These are phyloP conservation scores for Coturnix japonica DNA, from an alignment of 2,113 vertebrate genomes.

Conservation along the genomic window DNA sequence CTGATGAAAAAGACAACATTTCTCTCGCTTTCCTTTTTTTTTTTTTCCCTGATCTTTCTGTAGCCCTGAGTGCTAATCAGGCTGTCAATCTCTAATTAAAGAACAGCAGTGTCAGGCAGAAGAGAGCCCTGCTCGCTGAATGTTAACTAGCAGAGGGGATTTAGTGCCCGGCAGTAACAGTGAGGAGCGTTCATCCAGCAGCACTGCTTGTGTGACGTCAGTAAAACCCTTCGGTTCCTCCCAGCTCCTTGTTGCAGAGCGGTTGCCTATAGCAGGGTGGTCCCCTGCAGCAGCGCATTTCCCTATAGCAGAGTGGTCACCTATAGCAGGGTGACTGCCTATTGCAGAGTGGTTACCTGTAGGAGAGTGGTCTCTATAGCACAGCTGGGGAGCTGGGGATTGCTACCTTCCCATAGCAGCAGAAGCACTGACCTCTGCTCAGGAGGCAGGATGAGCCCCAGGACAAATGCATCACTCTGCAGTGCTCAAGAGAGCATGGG, in stretches of 20 bases:
- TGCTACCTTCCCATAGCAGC: neutral
- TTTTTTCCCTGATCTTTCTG: slow-evolving; percentile 40
- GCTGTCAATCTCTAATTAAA: slow-evolving; percentile 73
- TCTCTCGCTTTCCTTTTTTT: slow-evolving; percentile 21
- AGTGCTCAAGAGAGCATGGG: neutral
- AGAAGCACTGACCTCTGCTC: neutral
- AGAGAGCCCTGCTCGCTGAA: neutral
- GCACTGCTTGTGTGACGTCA: rapidly evolving
- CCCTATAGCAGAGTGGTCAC: neutral
- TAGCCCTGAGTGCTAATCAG: slow-evolving; percentile 66
- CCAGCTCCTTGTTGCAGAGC: neutral
- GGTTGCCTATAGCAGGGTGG: too few species aligned
- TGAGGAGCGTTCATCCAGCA: neutral
- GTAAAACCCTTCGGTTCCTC: neutral
- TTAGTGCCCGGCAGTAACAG: neutral
- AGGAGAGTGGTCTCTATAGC: neutral
- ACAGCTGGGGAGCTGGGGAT: neutral
- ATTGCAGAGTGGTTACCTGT: neutral
- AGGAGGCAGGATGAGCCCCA: neutral
- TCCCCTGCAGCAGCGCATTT: neutral
- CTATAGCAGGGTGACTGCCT: neutral
- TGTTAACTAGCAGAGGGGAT: neutral
- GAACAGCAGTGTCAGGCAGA: slow-evolving; percentile 36
- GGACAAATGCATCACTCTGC: neutral
- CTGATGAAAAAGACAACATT: slow-evolving; percentile 43